These are phyloP conservation scores for Brienomyrus brachyistius DNA, from an alignment of 2,113 vertebrate species.

Conservation along the genomic window DNA sequence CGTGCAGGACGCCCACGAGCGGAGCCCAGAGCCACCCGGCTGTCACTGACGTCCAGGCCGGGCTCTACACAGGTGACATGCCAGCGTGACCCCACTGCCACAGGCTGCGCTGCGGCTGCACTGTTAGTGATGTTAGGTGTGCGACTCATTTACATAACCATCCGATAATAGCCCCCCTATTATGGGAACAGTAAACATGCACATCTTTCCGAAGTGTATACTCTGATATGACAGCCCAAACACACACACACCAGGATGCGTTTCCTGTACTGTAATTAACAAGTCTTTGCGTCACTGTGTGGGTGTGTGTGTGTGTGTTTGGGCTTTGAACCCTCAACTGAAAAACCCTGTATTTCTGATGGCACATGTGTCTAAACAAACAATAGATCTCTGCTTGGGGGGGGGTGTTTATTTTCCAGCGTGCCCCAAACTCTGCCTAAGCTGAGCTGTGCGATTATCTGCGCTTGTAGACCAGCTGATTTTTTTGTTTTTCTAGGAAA, in stretches of 20 bases:
- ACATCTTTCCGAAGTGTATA: neutral
- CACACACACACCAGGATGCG: neutral
- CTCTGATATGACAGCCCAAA: neutral
- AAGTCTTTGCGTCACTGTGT: neutral
- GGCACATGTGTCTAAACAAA: neutral
- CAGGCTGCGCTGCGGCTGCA: neutral
- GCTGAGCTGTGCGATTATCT: neutral
- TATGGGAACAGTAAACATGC: neutral
- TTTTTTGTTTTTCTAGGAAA: neutral
- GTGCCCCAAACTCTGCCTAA: neutral
- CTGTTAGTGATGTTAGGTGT: neutral
- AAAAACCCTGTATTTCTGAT: slow-evolving; percentile 13
- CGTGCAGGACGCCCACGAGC: neutral
- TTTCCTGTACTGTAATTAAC: neutral
- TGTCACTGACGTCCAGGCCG: neutral
- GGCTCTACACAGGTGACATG: neutral
- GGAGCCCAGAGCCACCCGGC: neutral
- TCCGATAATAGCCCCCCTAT: neutral
- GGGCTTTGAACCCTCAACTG: neutral
- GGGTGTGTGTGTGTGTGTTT: neutral
- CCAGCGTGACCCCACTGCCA: no score
- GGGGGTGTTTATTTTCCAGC: neutral
- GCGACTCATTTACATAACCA: neutral
- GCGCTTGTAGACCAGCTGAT: neutral
- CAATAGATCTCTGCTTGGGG: neutral